Base-by-base conservation (phyloP, 1,140 invertebrate species). In the Hyposmocoma kahamanoa region DNA sequence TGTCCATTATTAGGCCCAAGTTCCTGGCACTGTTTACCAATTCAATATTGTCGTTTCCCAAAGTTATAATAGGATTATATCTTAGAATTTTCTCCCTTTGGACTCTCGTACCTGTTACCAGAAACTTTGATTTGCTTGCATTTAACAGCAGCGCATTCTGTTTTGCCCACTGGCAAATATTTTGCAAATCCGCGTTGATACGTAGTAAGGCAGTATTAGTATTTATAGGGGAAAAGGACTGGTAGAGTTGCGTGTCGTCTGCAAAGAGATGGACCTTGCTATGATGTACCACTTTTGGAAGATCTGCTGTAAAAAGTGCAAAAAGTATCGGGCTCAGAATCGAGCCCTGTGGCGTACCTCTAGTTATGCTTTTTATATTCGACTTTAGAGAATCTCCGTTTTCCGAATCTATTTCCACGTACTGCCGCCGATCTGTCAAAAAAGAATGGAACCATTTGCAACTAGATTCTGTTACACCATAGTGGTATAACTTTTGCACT, bases 161-260 rank as follows among this genome's bases (percentile, higher is more conserved):
- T n/a, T 6, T 34, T n/a, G 30, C 30, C 30, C 30, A 34, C 4
- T 34, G 4, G 3, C 9, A 34, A 34, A 34, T 13, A 9, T 4
- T n/a, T 13, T 34, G 4, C n/a, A 34, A n/a, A 13, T 34, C 30
- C 4, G 6, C 4, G 15, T 13, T 9, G 10, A 34, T 34, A n/a
- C 15, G 4, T 6, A n/a, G 3, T 34, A n/a, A 3, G 3, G 30
- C 30, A 9, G 10, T 9, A 3, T 34, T 13, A 34, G 15, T 9
- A 13, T 34, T 13, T n/a, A 13, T 3, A 4, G 30, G 30, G 4
- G 15, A 22, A 22, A 42, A 42, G 11, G 41, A 42, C 22, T 42
- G 21, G 19, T 42, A 42, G 11, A 42, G 10, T 11, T 42, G 41
- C 9, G 68, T 70, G 32, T 74, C 71, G 36, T 76, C 68, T 17